Conservation (phyloP, 2,888 invertebrate genomes). For the Heliconius sara region DNA sequence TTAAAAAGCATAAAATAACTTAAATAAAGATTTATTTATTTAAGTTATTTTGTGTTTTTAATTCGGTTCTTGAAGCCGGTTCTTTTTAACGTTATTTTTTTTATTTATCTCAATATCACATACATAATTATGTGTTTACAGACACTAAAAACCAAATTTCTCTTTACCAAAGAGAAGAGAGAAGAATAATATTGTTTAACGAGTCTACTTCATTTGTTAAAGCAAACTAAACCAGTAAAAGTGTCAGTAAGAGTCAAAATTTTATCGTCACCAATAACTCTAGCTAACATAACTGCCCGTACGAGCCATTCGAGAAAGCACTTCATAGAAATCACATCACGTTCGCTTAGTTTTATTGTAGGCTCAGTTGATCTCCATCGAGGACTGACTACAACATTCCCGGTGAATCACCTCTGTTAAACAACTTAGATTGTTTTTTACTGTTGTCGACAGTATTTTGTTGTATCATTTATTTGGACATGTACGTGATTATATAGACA, state of each 20-base stretch:
- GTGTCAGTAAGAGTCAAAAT: slow-evolving; percentile 13
- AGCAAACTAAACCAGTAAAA: neutral
- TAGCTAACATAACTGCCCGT: slow-evolving; percentile 18
- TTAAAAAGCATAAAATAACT: too few relatives aligned
- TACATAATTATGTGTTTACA: too few relatives aligned
- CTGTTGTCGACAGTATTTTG: slow-evolving; percentile 15
- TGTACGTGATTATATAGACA: neutral
- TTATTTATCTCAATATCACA: too few relatives aligned
- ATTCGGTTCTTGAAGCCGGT: too few relatives aligned
- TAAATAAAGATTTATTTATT: too few relatives aligned
- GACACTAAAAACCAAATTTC: too few relatives aligned
- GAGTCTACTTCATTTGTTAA: too few relatives aligned
- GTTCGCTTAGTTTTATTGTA: slow-evolving; percentile 45
- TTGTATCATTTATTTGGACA: neutral
- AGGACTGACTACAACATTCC: slow-evolving; percentile 40
- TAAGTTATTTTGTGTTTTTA: too few relatives aligned
- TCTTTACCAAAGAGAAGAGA: too few relatives aligned
- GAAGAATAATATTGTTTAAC: too few relatives aligned
- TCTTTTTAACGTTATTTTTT: too few relatives aligned
- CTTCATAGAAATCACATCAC: slow-evolving; percentile 45
- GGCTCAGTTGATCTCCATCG: slow-evolving; percentile 45
- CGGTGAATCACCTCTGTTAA: slow-evolving; percentile 45
- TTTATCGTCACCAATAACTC: slow-evolving; percentile 28
- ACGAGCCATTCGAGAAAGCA: slow-evolving; percentile 31
- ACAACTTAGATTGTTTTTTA: slow-evolving; percentile 47